Conservation (phyloP, 2,113 vertebrate genomes). For the Sakesphorus luctuosus region DNA sequence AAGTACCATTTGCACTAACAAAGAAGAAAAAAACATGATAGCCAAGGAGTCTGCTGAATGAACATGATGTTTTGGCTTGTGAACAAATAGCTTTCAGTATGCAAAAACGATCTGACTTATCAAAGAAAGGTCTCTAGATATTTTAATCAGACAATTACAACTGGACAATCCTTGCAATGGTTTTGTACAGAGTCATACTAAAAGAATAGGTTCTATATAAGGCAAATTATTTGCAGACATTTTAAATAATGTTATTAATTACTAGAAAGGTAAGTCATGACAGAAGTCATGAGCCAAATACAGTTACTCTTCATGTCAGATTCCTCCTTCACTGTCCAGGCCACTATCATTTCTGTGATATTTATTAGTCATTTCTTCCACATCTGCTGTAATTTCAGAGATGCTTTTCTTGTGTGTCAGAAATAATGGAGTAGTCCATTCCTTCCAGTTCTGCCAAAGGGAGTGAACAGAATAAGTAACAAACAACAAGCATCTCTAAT, state of each 20-base stretch:
- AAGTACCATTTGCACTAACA: conserved; percentile 18
- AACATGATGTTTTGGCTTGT: neutral
- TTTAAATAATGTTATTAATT: conserved; percentile 7
- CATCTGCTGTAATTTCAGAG: conserved; percentile 45
- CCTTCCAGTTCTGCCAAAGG: conserved; percentile 34
- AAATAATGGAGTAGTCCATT: conserved; percentile 31
- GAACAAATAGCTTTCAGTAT: neutral
- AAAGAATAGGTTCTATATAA: neutral
- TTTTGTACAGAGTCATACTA: neutral
- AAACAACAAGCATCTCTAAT: neutral
- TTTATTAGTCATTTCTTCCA: conserved; percentile 54
- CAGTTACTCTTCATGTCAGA: neutral
- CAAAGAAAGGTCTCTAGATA: neutral
- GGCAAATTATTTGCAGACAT: neutral
- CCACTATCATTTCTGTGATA: conserved; percentile 11
- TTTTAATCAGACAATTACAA: neutral
- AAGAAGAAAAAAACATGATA: neutral
- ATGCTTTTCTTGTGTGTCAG: conserved; percentile 45
- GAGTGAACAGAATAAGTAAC: conserved; percentile 9
- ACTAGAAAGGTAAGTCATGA: neutral
- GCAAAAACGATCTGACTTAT: neutral
- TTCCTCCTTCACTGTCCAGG: neutral
- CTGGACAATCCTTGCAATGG: neutral
- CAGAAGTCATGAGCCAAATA: conserved; percentile 5
- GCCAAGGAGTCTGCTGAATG: neutral